Evolutionary conservation across 2,113 vertebrate genomes (phyloP), one percentile per base, ranked within the genome.

Genomic region (Cichladusa arquata): DNA sequence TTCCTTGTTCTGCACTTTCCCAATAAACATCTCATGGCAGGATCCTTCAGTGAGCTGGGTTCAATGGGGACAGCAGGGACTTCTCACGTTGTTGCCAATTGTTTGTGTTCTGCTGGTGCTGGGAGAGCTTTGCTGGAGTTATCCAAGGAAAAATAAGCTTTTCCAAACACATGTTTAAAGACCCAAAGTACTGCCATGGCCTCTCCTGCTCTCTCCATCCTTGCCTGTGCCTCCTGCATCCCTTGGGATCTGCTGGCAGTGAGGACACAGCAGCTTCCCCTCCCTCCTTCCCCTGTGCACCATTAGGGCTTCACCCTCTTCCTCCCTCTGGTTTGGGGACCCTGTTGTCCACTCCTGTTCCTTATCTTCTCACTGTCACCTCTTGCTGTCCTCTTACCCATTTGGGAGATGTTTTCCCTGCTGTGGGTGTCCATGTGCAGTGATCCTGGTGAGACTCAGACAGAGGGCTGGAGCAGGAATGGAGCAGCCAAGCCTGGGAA

Each of bases 31-130:
- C 71, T 25, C 38, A 19, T 42, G 51, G 60, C 7, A 50, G 24
- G 51, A 47, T n/a, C 38, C 57, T 85, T 40, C 73, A 26, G 24
- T 5, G 0, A 36, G 5, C 28, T n/a, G 78, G 23, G 60, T 18
- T 36, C 44, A 19, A 14, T 28, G 33, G 42, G 24, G 19, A 48
- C 88, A 85, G 66, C 70, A 71, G 47, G 26, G 64, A 28, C 45
- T 56, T 58, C 9, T 58, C 0, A 0, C 0, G 1, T 71, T 60
- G 20, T 62, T 44, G 11, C 5, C 48, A 24, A 62, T 38, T 50
- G 33, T 54, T 84, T 64, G 33, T 44, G 34, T 53, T 48, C 61
- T 5, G 2, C 48, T 56, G 74, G 12, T 79, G 69, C 64, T 50
- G 20, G 67, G 26, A 81, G 48, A 6, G 4, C 13, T 67, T 91